Percentiles rank a stretch among this genome's conserved stretches.
These are phyloP conservation scores for Halcyon senegalensis DNA, from an alignment of 2,113 vertebrate genomes.

Conservation along the genomic window DNA sequence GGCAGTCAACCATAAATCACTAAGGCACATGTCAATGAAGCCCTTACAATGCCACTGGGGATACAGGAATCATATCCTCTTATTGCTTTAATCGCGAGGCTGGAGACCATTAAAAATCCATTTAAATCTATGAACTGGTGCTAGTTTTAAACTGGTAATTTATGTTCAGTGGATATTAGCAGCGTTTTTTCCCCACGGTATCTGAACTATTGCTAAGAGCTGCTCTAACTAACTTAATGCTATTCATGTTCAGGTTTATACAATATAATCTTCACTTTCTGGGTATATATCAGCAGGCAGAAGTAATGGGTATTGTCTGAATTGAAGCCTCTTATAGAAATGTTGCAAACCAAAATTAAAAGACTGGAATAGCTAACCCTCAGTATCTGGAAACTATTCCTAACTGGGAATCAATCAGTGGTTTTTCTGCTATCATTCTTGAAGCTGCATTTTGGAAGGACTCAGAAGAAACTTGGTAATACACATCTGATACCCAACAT, in stretches of 20 bases:
- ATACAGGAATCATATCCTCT: conserved; percentile 53
- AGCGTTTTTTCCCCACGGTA: neutral
- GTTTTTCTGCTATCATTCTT: neutral
- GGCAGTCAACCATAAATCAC: conserved; percentile 55
- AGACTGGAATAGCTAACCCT: neutral
- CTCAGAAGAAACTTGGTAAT: neutral
- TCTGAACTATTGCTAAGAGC: conserved; percentile 43
- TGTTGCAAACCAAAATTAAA: neutral
- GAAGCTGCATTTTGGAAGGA: neutral
- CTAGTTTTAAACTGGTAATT: conserved; percentile 67
- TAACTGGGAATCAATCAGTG: neutral
- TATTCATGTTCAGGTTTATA: neutral
- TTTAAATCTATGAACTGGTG: conserved; percentile 64
- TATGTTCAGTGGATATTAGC: conserved; percentile 46
- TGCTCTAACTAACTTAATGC: conserved; percentile 13
- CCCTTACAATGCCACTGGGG: conserved; percentile 19
- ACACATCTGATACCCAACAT: accelerated
- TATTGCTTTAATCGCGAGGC: conserved; percentile 50
- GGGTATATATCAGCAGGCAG: conserved; percentile 34
- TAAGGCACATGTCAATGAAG: conserved; percentile 53
- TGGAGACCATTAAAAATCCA: conserved; percentile 67
- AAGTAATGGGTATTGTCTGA: conserved; percentile 29
- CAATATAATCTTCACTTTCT: neutral
- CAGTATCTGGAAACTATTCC: neutral
- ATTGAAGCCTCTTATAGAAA: conserved; percentile 18